Base-by-base conservation (phyloP, 1,140 invertebrate species). In the Drosophila nannoptera region DNA sequence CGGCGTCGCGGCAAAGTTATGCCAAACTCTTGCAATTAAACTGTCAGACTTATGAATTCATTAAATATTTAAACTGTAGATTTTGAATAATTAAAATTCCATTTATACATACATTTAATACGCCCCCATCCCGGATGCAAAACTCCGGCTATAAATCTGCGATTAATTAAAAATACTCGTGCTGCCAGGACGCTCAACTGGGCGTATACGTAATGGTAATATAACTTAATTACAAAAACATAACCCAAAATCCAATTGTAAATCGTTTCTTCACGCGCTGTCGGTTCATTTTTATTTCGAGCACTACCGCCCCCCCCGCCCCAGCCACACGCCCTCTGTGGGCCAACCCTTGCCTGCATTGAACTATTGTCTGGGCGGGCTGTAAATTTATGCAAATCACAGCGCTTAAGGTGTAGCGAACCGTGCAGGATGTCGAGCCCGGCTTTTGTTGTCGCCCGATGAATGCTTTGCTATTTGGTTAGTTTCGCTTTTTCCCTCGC, bases 21-120 rank as follows among this genome's bases (percentile, higher is more conserved):
- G 59, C 45, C 65, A 83, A 83, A 83, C 76, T 83, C 78, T 84
- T 73, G 73, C 78, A 83, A 83, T 83, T 86, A 84, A 84, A 84
- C 81, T 84, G 81, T 86, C 81, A 84, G 81, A 69, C 77, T 84
- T 84, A 84, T 84, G 81, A 84, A 84, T 84, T 86, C 74, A 86
- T 84, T 86, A 77, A 84, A 84, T 86, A 86, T 84, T 84, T 77
- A 74, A 84, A 81, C 86, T 86, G 81, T 81, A 77, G 80, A 77
- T 86, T 86, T 84, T 84, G 81, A 80, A 84, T 84, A 84, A 86
- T 84, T 84, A 84, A 84, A 84, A 75, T 84, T 74, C 74, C 81
- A 84, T 84, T 84, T 84, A 86, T 80, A 75, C 59, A 73, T 43
- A 45, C 61, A 80, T 31, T 68, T 40, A 16, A 63, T 36, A 65